Base-by-base conservation (phyloP, 2,113 vertebrate genomes). In the Albula glossodonta region DNA sequence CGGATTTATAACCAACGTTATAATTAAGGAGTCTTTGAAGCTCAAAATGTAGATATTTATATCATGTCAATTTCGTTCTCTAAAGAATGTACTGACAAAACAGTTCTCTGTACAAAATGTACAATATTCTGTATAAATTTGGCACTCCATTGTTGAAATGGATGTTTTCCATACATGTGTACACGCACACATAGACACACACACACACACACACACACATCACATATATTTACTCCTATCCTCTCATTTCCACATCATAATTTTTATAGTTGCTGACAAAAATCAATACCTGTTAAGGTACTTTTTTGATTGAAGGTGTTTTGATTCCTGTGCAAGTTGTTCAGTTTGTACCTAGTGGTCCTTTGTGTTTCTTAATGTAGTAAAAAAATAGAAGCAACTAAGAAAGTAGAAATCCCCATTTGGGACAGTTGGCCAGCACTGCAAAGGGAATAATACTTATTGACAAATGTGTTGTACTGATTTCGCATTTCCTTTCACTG, bases 81-180 rank as follows among this genome's bases (percentile, higher is more conserved):
- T 85, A 94, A 88, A 95, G 92, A 95, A 94, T 94, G 91, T 92
- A 91, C 92, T 92, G 93, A 94, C 92, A 93, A 91, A 94, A 92
- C 90, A 91, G 94, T 94, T 95, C 92, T 95, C 94, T 96, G 96
- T 96, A 96, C 94, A 97, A 95, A 96, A 96, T 96, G 92, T 97
- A 97, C 95, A 97, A 92, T 93, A 93, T 92, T 92, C 95, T 92
- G 92, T 93, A 94, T 94, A 94, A 89, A 91, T 95, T 94, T 95
- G 95, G 94, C 93, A 89, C 93, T 93, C 94, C 89, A 92, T 93
- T 91, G 88, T 79, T 93, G 89, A 93, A 94, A 93, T 90, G 88
- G 88, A 92, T 92, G 84, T 92, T 89, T 92, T 89, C 91, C 91
- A 93, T 88, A 92, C 86, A 94, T 93, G 94, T 90, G 88, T 51